Base-by-base conservation (phyloP, 2,888 invertebrate species). In the Lymantria monacha region DNA sequence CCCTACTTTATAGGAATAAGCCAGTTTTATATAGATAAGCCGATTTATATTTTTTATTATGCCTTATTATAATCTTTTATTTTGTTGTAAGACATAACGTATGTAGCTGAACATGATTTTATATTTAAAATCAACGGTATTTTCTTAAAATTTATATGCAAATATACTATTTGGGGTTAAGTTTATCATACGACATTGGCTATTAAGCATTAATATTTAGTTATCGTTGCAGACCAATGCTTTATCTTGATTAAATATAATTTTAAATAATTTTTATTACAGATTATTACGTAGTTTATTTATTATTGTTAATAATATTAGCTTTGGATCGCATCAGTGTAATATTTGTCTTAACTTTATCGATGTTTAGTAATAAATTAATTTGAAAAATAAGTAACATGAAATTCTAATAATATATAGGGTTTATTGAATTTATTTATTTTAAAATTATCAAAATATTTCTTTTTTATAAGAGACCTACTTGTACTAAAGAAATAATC, bases 21-120 rank as follows among this genome's bases (percentile, higher is more conserved):
- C 87, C 76, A 84, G 87, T 87, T 88, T 89, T 86, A 87, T 87
- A 88, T 70, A 88, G 90, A 89, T 90, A 90, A 91, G 89, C 89
- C 87, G 90, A 88, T 90, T 91, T 83, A 81, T 84, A 79, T 83
- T 88, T 88, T 90, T 89, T 88, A 85, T 83, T 83, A 75, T 80
- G 72, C 70, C 72, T 77, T 79, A 81, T 86, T 85, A 81, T 78
- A 67, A 77, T 76, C 82, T 79, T 85, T 84, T 81, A 81, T 83
- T 81, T 77, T 75, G 74, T 80, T 79, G 73, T 76, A 78, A 81
- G 78, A 78, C 73, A 78, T 79, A 74, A 76, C 69, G 65, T 72
- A 71, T 72, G 71, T 74, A 70, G 64, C 74, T 71, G 74, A 78
- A 74, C 74, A 72, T 76, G 66, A 69, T 68, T 82, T 81, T 79